Evolutionary conservation across 2,888 invertebrate genomes (phyloP).

Genomic region (Ethmia dodecea): DNA sequence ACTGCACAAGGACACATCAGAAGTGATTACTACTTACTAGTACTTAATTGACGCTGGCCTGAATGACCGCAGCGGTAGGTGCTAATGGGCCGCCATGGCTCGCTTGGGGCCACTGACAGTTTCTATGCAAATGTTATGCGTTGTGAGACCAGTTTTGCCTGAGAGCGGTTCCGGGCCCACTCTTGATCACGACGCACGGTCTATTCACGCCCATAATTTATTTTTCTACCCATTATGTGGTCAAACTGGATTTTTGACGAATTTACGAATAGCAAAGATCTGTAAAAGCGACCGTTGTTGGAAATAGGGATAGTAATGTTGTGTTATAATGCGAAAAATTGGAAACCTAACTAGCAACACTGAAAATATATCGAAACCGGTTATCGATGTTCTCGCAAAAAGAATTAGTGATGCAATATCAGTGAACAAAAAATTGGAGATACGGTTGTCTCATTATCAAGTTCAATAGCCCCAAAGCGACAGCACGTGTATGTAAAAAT

Average conservation of each 20-base stretch:
- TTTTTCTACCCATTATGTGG: slow-evolving; percentile 39
- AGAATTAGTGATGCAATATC: slow-evolving; percentile 63
- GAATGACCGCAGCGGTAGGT: slow-evolving; percentile 42
- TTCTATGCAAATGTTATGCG: slow-evolving; percentile 76
- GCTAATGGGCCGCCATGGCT: slow-evolving; percentile 56
- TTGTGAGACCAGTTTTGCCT: slow-evolving; percentile 69
- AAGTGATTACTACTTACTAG: too few species aligned
- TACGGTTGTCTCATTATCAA: slow-evolving; percentile 71
- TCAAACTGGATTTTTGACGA: slow-evolving; percentile 47
- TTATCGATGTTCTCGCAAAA: slow-evolving; percentile 24
- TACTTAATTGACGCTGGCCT: slow-evolving; percentile 3
- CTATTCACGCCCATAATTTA: slow-evolving; percentile 58
- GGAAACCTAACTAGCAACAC: background rate
- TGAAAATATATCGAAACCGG: slow-evolving; percentile 1
- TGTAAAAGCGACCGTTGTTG: slow-evolving; percentile 6
- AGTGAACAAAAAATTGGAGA: slow-evolving; percentile 53
- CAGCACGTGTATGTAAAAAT: slow-evolving; percentile 76
- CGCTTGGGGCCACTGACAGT: slow-evolving; percentile 67
- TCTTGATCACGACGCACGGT: slow-evolving; percentile 47
- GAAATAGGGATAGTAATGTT: slow-evolving; percentile 1
- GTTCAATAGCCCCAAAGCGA: slow-evolving; percentile 71
- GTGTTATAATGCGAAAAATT: slow-evolving; percentile 29
- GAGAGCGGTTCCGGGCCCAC: slow-evolving; percentile 66
- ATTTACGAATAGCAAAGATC: slow-evolving; percentile 22
- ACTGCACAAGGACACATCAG: too few species aligned